Evolutionary conservation across 2,888 invertebrate species (phyloP), one percentile per base, ranked within the genome.

Genomic region (Catonia carolina): DNA sequence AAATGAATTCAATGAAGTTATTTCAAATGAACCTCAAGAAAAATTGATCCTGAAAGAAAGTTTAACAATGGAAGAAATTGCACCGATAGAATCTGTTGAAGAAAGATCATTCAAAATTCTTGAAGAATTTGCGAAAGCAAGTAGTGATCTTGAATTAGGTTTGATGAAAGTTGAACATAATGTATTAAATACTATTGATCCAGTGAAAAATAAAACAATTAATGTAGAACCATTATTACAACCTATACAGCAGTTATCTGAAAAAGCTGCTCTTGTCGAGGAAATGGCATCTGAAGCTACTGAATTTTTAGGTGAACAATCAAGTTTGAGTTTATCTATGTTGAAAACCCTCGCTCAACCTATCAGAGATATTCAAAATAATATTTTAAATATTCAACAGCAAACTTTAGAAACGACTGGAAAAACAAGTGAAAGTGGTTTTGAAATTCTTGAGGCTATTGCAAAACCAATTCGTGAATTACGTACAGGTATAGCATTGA

Each of bases 211-310:
- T 62, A 79, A 80, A 63, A 71, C 81, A 61, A 79, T 82, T 0
- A 78, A 75, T 2, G 73, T 82, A 15, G 78, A 79, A 70, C 79
- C 79, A 12, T 70, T 78, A 56, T 73, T 74, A 22, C 70, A 74
- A 52, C 75, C 75, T 0, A 70, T 73, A 8, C 72, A 74, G 68
- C 68, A 74, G 53, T 62, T 77, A 8, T 73, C 71, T 62, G 67
- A 68, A 57, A 71, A 70, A 52, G 64, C 75, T 2, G 58, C 69
- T n/a, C 62, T 58, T 1, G 68, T 72, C 7, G 71, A 74, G 67
- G 74, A 76, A 52, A 62, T 75, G 10, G 69, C 74, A 27, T 54
- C 56, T 41, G 60, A 62, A 56, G 27, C 55, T n/a, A 20, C 50
- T 33, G 27, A 27, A 27, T 27, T 6, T 27, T 8, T 27, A 4